Base-by-base conservation (phyloP, 2,888 invertebrate species). In the Orchesellides sinensis region DNA sequence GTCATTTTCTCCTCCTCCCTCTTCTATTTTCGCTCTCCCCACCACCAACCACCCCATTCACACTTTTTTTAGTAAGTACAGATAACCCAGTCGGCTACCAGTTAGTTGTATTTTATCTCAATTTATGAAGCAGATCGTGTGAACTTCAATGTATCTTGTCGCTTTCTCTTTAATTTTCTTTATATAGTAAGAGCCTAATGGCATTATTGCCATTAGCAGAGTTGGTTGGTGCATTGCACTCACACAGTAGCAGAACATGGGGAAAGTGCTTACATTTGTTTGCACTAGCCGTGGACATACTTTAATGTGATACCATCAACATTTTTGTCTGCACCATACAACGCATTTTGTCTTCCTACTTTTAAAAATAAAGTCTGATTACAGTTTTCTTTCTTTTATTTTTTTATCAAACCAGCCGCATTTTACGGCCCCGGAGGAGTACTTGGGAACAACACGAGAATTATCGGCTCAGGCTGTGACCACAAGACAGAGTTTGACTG, bases 401-500 rank as follows among this genome's bases (percentile, higher is more conserved):
- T 83, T 65, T 10, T 86, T 92, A 93, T 93, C 19, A 90, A 91
- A 17, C 66, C 68, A 49, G 73, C 65, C 54, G 75, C 81, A 32
- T 5, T 66, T 14, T 54, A 66, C 47, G 68, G 65, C 29, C 65
- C 65, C 61, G 69, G 61, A 47, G 68, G 69, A 70, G 91, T 92
- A 25, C 91, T 92, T 69, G 78, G 66, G 61, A 79, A 79, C 70
- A 56, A 54, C 66, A 66, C 77, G 59, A 66, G 47, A 77, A 45
- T 68, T 45, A 68, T 77, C 47, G 79, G 79, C 77, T 91, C 92
- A 14, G 91, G 92, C 56, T 97, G 97, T 90, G 94, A 96, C 90
- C 93, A 93, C 79, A 92, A 92, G 89, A 95, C 93, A 8, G 93
- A 96, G 89, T 97, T 96, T 90, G 94, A 96, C 90, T 89, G 90